A percentile compares a stretch with the other conserved stretches of the same genome.
Evolutionary conservation across 2,888 invertebrate species (phyloP).

Genomic region (Leptopilina myrica): DNA sequence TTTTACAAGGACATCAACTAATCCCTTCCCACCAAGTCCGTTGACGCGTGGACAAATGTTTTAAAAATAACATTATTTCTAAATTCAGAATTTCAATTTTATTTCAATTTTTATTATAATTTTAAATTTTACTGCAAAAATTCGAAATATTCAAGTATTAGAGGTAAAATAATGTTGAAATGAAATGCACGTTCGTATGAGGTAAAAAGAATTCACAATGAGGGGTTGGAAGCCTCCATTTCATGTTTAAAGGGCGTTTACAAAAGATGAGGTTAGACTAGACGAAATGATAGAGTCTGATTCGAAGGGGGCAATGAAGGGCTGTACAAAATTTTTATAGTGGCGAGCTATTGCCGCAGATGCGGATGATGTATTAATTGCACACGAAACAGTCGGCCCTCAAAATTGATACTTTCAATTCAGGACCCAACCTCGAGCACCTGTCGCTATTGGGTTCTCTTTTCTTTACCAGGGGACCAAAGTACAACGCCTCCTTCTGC

Average conservation of each 20-base stretch:
- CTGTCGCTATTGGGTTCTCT: constrained; percentile 51
- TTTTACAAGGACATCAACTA: constrained; percentile 50
- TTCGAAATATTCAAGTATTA: no score
- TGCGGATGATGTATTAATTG: constrained; percentile 44
- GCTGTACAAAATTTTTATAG: constrained; percentile 45
- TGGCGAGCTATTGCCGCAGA: constrained; percentile 37
- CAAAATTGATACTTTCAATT: constrained; percentile 46
- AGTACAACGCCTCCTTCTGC: constrained; percentile 28
- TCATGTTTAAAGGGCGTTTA: constrained; percentile 51
- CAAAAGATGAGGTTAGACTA: constrained; percentile 53
- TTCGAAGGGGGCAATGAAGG: constrained; percentile 42
- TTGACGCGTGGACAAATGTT: constrained; percentile 46
- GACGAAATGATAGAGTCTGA: constrained; percentile 61
- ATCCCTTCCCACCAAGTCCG: constrained; percentile 25
- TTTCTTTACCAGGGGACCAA: constrained; percentile 31
- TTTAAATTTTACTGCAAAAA: no score
- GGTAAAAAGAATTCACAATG: constrained; percentile 5
- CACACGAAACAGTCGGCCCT: constrained; percentile 42
- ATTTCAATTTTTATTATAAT: no score
- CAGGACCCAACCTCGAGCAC: constrained; percentile 45
- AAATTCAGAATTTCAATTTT: no score
- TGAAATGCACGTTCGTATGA: neutral
- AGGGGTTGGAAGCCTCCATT: constrained; percentile 51
- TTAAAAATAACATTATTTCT: constrained; percentile 13
- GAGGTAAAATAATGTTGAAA: neutral